Conservation (phyloP, 37 sponge, comb jelly and placozoan species). For the Haliclona indistincta region DNA sequence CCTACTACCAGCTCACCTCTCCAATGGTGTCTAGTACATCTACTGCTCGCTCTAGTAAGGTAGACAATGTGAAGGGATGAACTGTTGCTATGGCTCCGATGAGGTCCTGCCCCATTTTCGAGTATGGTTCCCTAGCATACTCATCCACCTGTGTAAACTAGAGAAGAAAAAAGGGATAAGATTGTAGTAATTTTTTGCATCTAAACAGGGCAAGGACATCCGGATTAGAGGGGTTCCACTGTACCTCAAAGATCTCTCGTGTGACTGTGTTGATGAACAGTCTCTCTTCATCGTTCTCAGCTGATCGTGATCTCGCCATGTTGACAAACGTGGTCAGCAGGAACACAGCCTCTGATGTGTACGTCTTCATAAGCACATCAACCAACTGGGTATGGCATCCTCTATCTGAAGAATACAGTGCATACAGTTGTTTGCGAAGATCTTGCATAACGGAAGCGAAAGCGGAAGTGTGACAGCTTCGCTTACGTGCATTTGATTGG, state of each 20-base stretch:
- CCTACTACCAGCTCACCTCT: conserved; percentile 55
- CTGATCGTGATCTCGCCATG: conserved; percentile 76
- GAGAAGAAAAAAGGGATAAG: neutral
- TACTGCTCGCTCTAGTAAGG: conserved; percentile 39
- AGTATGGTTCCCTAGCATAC: conserved; percentile 81
- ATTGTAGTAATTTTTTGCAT: neutral
- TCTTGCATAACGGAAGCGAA: too few relatives aligned
- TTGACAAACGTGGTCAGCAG: conserved; percentile 92
- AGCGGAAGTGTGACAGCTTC: too few relatives aligned
- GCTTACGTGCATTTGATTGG: too few relatives aligned
- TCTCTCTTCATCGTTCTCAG: conserved; percentile 49
- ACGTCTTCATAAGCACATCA: conserved; percentile 79
- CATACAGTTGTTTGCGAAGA: too few relatives aligned
- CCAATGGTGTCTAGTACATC: conserved; percentile 34
- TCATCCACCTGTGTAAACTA: conserved; percentile 63
- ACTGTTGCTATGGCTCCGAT: conserved; percentile 75
- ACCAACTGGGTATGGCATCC: conserved; percentile 66
- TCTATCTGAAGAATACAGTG: too few relatives aligned
- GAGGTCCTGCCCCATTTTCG: conserved; percentile 53
- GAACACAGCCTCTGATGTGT: conserved; percentile 82
- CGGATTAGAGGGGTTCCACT: neutral
- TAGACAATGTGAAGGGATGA: conserved; percentile 71
- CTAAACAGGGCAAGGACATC: neutral
- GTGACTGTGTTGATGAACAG: conserved; percentile 74
- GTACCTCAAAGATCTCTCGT: conserved; percentile 81